Conservation (phyloP, 1,140 invertebrate genomes). For the Musca vetustissima region DNA sequence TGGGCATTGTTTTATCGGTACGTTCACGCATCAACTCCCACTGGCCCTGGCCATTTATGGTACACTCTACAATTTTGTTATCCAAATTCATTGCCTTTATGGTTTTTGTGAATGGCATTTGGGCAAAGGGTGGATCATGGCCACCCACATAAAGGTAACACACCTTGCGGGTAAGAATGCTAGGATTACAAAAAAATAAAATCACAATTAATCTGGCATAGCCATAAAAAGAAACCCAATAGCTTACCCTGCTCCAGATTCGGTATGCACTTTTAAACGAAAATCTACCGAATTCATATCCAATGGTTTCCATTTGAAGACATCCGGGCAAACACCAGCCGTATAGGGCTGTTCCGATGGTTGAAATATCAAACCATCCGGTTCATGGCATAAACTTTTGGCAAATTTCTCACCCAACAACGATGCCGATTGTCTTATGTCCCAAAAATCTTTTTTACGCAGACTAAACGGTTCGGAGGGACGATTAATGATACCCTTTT, state of each 20-base stretch:
- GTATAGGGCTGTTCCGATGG: conserved; percentile 83
- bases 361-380: conserved; percentile 98
- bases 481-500: conserved; percentile 72
- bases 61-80: conserved; percentile 97
- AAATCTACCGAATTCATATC: conserved; percentile 96
- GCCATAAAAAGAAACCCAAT: too few species aligned
- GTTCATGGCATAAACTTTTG: conserved; percentile 84
- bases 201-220: too few species aligned
- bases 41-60: conserved; percentile 65
- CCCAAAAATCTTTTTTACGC: conserved; percentile 87
- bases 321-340: conserved; percentile 77
- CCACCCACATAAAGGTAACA: conserved; percentile 82
- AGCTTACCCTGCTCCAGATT: conserved; percentile 70
- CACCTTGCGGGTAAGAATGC: conserved; percentile 72
- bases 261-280: conserved; percentile 76
- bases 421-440: conserved; percentile 67
- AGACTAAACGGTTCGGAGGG: conserved; percentile 84
- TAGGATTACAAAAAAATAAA: too few species aligned
- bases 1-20: conserved; percentile 96
- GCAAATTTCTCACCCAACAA: conserved; percentile 86
- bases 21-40: conserved; percentile 97
- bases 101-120: conserved; percentile 76
- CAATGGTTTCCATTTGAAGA: conserved; percentile 97
- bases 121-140: conserved; percentile 63
- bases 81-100: conserved; percentile 70